phyloP scores from a whole-genome alignment of 2,888 invertebrate species.

The Hirudinaria manillensis region DNA sequence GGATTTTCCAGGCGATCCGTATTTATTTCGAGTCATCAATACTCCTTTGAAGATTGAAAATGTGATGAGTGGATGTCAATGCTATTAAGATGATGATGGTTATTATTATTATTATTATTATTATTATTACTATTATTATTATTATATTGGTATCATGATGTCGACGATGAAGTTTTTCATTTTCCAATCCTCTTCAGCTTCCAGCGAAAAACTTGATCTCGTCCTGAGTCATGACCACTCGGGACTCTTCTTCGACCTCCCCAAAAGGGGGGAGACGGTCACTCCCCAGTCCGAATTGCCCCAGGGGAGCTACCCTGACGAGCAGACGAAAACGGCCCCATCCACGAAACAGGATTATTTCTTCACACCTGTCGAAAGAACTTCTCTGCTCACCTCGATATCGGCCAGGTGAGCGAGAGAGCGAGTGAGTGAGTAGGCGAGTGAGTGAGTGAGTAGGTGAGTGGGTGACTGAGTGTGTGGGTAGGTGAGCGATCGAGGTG shows the following conservation, averaged over 20 bases:
- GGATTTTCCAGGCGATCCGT: too few species aligned
- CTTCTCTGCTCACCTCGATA: neutral
- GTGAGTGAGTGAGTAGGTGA: too few species aligned
- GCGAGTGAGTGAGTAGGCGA: too few species aligned
- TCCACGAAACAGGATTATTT: slow-evolving; percentile 6
- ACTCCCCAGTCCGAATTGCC: neutral
- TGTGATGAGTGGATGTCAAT: neutral
- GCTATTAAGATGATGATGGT: neutral
- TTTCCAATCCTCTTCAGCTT: neutral
- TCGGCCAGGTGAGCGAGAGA: neutral
- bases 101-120: neutral
- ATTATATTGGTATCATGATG: neutral
- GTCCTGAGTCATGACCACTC: neutral
- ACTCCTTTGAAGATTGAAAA: neutral
- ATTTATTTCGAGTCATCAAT: neutral
- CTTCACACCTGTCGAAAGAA: slow-evolving; percentile 1
- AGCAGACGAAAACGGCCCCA: neutral
- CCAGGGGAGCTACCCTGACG: neutral
- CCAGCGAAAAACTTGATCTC: slow-evolving; percentile 14
- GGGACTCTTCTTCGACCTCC: slow-evolving; percentile 3
- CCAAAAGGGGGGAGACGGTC: neutral
- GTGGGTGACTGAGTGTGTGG: too few species aligned
- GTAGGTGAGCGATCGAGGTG: too few species aligned
- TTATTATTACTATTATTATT: neutral
- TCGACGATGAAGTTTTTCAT: neutral